Conservation (phyloP, 2,888 invertebrate genomes). For the Xanthorhoe designata region DNA sequence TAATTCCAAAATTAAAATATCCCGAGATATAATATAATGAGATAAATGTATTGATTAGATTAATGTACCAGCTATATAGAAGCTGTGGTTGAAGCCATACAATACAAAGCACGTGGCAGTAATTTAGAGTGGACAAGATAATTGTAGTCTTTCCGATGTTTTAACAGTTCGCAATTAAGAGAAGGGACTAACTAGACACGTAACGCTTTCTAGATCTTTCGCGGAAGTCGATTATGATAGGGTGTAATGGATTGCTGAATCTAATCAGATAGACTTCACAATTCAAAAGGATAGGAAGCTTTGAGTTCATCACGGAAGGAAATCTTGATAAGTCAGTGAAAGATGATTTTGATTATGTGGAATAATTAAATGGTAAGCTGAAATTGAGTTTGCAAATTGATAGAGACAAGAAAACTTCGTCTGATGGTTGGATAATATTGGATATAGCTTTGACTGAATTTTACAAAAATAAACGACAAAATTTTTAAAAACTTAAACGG, state of each 20-base stretch:
- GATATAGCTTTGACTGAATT: not conserved
- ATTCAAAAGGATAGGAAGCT: slow-evolving; percentile 7
- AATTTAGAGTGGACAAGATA: slow-evolving; percentile 59
- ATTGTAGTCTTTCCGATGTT: slow-evolving; percentile 57
- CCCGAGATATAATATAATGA: too few relatives aligned
- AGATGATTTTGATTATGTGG: slow-evolving; percentile 1
- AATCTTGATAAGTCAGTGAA: not conserved
- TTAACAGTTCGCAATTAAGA: slow-evolving; percentile 53
- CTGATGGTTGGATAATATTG: not conserved
- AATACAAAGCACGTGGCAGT: slow-evolving; percentile 49
- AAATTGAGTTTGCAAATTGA: not conserved
- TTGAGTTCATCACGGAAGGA: not conserved
- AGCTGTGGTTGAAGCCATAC: slow-evolving; percentile 37
- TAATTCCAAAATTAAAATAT: too few relatives aligned
- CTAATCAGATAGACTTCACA: slow-evolving; percentile 26
- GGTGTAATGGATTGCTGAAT: slow-evolving; percentile 29
- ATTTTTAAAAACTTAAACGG: too few relatives aligned
- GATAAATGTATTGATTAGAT: too few relatives aligned
- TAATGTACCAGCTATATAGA: slow-evolving; percentile 18
- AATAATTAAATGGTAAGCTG: not conserved
- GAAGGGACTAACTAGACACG: slow-evolving; percentile 54
- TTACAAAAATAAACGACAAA: too few relatives aligned
- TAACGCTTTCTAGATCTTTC: slow-evolving; percentile 45
- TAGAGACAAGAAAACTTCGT: not conserved
- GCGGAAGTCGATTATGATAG: slow-evolving; percentile 41